Base-by-base conservation (phyloP, 2,888 invertebrate species). In the Thereva nobilitata region DNA sequence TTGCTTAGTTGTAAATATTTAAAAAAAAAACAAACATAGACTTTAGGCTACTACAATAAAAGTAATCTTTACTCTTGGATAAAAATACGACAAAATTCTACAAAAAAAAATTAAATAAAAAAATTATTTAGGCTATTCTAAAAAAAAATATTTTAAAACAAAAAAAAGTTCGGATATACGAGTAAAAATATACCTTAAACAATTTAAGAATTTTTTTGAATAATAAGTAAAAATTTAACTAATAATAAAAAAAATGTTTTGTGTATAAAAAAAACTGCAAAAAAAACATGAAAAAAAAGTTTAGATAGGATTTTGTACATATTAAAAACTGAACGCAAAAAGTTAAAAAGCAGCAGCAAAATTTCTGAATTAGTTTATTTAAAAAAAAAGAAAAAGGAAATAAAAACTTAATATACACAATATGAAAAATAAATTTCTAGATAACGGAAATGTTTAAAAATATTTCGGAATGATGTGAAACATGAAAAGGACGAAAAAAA, bases 301-400 rank as follows among this genome's bases (percentile, higher is more conserved):
- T 75, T 77, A 76, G 74, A 76, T 76, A 77, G 75, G 78, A 76
- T 78, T 79, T 79, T 80, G 80, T 79, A 79, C 77, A 80, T 80
- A 80, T 78, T 74, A 76, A 76, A 67, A 69, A 70, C 68, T 66
- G 69, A 68, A 70, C 65, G 66, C 65, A 41, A 59, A 59, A 59
- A 41, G 38, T 23, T 23, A 23, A 23, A 23, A 23, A 23, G 23
- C 23, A 23, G 23, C 23, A 35, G 50, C 61, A 49, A 61, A 47
- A 50, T 61, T 61, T 53, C n/a, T 59, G 38, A 42, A 49, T 50
- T 61, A 61, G 34, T 50, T 61, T 61, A 40, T 23, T 12, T 50
- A 50, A 34, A 50, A 50, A 50, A 23, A 23, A 50, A 50, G 40
- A 9, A 50, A 50, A 61, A 23, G 8, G 38, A 55, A 10, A 55